phyloP scores from a whole-genome alignment of 2,888 invertebrate genomes.

The Cataglyphis albicans region DNA sequence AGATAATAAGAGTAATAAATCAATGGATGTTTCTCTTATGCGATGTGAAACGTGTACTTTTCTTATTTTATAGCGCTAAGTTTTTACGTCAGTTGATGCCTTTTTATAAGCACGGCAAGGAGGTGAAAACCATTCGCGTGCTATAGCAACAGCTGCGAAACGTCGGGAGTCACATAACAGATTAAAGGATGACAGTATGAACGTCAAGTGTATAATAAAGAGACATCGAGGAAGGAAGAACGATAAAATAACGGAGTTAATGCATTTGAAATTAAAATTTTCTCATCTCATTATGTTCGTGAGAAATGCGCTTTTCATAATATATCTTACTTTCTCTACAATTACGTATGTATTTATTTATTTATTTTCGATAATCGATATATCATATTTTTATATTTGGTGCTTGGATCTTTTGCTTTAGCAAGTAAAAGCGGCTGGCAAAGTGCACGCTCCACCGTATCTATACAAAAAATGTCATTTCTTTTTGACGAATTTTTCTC shows the following conservation, averaged over 20 bases:
- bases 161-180: conserved; percentile 56
- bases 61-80: conserved; percentile 33
- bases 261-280: conserved; percentile 2
- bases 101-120: conserved; percentile 43
- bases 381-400: background rate
- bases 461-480: background rate
- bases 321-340: background rate
- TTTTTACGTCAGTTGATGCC: conserved; percentile 49
- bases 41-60: conserved; percentile 23
- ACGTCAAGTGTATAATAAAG: conserved; percentile 34
- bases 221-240: conserved; percentile 27
- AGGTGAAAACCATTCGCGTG: conserved; percentile 49
- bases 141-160: conserved; percentile 52
- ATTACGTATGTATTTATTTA: background rate
- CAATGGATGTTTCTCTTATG: conserved; percentile 35
- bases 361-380: background rate
- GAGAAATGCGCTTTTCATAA: conserved; percentile 9
- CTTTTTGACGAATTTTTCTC: background rate
- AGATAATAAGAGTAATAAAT: conserved; percentile 29
- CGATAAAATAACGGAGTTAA: conserved; percentile 31
- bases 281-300: background rate
- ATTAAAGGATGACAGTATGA: conserved; percentile 62
- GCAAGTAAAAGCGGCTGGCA: conserved; percentile 1
- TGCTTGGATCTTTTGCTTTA: background rate
- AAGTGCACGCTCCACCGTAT: background rate